These are phyloP conservation scores for Triops cancriformis DNA, from an alignment of 1,140 invertebrate species.

Conservation along the genomic window DNA sequence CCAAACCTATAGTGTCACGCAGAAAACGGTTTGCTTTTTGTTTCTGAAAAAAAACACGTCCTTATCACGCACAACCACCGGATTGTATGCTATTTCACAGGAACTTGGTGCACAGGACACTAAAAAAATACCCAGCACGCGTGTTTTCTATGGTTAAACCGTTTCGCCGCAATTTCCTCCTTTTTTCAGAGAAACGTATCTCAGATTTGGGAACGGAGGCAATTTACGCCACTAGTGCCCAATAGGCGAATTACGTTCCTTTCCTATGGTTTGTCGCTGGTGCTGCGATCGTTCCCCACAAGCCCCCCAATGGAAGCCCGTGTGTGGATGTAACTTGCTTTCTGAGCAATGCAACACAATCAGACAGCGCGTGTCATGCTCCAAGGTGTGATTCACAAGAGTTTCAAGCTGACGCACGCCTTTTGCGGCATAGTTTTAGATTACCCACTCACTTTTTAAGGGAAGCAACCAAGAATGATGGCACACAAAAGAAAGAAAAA, in stretches of 20 bases:
- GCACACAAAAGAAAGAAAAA: too few relatives aligned
- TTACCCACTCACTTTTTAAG: not conserved
- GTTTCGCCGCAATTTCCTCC: not conserved
- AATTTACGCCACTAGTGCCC: not conserved
- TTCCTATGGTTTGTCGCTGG: not conserved
- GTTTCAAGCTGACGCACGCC: constrained; percentile 4
- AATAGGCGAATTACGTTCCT: not conserved
- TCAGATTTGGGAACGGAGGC: not conserved
- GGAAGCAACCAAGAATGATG: too few relatives aligned
- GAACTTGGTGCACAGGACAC: not conserved
- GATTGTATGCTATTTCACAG: not conserved
- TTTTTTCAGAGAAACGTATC: not conserved
- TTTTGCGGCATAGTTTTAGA: not conserved
- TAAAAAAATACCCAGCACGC: not conserved
- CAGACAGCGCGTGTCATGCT: constrained; percentile 3
- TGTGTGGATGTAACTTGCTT: not conserved
- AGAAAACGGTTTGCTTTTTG: not conserved
- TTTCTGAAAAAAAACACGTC: not conserved
- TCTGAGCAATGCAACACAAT: not conserved
- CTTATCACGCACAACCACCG: not conserved
- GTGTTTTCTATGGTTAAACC: not conserved
- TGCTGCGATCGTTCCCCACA: not conserved
- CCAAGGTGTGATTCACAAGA: not conserved
- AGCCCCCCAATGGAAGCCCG: not conserved
- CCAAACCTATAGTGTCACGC: too few relatives aligned